A percentile compares a stretch with the other conserved stretches of the same genome.
These are phyloP conservation scores for Sakesphorus luctuosus DNA, from an alignment of 2,113 vertebrate species.

Conservation along the genomic window DNA sequence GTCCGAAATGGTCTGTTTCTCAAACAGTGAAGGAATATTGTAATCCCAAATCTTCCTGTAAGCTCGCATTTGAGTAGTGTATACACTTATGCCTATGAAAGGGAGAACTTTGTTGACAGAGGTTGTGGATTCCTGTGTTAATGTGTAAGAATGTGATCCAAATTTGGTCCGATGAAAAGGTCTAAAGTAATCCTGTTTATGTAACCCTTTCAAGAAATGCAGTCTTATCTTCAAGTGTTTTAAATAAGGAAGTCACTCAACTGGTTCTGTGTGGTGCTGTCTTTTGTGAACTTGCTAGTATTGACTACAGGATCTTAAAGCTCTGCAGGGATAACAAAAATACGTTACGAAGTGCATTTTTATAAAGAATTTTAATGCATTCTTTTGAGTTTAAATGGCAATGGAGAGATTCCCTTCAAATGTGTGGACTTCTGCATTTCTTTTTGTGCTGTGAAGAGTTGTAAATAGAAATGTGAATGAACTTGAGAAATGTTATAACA, in stretches of 20 bases:
- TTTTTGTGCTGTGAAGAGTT: neutral
- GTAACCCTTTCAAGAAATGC: slow-evolving; percentile 10
- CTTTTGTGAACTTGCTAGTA: neutral
- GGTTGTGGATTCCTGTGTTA: neutral
- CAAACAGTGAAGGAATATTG: neutral
- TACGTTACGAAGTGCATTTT: neutral
- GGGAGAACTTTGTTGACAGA: neutral
- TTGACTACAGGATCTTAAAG: slow-evolving; percentile 18
- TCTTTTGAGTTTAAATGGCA: neutral
- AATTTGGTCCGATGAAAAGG: slow-evolving; percentile 31
- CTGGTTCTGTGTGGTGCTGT: neutral
- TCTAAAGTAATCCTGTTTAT: slow-evolving; percentile 44
- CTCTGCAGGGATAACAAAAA: neutral
- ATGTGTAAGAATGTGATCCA: neutral
- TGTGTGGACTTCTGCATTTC: neutral
- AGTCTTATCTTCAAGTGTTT: neutral
- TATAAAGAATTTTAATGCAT: neutral
- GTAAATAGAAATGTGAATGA: neutral
- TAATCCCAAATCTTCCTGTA: neutral
- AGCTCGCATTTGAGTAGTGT: neutral
- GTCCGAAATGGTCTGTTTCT: neutral
- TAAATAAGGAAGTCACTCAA: neutral
- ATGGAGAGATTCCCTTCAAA: neutral
- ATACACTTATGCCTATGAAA: neutral
- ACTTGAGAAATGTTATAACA: neutral